A percentile compares a stretch with the other conserved stretches of the same genome.
These are phyloP conservation scores for Drepanosiphum platanoidis DNA, from an alignment of 2,888 invertebrate species.

Conservation along the genomic window DNA sequence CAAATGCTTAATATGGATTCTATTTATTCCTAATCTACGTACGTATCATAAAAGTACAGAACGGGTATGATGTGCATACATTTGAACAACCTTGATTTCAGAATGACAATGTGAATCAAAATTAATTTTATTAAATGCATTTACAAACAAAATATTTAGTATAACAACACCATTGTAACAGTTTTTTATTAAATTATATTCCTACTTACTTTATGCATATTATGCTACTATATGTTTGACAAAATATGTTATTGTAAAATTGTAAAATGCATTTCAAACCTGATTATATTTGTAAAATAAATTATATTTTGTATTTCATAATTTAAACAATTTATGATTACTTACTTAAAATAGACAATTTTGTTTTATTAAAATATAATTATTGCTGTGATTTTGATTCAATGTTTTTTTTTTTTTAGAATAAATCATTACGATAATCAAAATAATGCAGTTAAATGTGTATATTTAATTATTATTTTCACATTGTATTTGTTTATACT, in stretches of 20 bases:
- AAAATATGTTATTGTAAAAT: background rate
- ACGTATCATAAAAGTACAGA: background rate
- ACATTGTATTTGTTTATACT: background rate
- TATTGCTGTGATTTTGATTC: background rate
- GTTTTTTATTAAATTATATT: too few relatives aligned
- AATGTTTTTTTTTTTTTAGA: background rate
- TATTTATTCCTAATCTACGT: background rate
- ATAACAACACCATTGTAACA: background rate
- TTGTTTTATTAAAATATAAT: background rate
- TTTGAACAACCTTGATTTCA: background rate
- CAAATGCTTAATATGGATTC: constrained; percentile 21
- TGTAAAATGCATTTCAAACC: background rate
- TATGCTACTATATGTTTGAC: too few relatives aligned
- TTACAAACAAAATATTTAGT: background rate
- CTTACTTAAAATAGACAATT: too few relatives aligned
- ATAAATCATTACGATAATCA: too few relatives aligned
- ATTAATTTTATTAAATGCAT: background rate
- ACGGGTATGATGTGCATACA: background rate
- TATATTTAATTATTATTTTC: background rate
- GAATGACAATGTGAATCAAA: background rate
- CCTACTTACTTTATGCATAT: background rate
- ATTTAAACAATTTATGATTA: background rate
- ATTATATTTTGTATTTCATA: background rate
- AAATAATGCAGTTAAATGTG: too few relatives aligned
- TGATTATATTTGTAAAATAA: background rate